Conservation (phyloP, 2,797 vertebrate species). For the Xerus rutilus region DNA sequence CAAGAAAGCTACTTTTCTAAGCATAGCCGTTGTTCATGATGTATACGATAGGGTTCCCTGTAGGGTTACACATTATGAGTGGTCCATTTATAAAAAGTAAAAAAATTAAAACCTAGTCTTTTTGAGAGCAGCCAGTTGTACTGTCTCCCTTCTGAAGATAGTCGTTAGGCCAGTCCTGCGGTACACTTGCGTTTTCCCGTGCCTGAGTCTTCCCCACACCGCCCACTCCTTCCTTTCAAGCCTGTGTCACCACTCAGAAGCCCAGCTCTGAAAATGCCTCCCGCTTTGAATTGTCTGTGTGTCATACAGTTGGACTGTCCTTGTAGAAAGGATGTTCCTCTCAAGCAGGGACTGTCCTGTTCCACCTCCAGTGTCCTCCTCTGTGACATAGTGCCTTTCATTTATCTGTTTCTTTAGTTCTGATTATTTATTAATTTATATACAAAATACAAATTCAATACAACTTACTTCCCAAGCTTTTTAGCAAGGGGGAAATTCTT, state of each 20-base stretch:
- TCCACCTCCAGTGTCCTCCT: background rate
- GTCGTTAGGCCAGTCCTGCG: background rate
- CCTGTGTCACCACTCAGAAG: background rate
- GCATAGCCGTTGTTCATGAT: background rate
- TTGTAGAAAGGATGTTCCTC: background rate
- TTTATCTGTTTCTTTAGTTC: background rate
- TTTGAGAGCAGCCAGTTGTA: background rate
- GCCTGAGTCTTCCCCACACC: background rate
- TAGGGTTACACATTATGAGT: background rate
- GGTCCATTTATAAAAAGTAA: background rate
- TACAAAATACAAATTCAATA: background rate
- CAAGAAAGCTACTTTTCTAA: conserved; percentile 38
- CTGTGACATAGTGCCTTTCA: background rate
- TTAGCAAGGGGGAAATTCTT: background rate
- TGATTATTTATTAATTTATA: background rate
- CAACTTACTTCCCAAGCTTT: background rate
- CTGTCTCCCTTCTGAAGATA: background rate
- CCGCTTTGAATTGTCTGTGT: no score
- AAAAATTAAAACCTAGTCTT: background rate
- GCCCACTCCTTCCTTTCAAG: no score
- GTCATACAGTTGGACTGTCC: fast-evolving
- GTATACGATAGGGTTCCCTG: background rate
- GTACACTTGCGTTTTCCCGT: background rate
- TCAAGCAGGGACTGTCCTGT: background rate
- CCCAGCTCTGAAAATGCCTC: background rate